Conservation (phyloP, 2,113 vertebrate genomes). For the Microtus ochrogaster region DNA sequence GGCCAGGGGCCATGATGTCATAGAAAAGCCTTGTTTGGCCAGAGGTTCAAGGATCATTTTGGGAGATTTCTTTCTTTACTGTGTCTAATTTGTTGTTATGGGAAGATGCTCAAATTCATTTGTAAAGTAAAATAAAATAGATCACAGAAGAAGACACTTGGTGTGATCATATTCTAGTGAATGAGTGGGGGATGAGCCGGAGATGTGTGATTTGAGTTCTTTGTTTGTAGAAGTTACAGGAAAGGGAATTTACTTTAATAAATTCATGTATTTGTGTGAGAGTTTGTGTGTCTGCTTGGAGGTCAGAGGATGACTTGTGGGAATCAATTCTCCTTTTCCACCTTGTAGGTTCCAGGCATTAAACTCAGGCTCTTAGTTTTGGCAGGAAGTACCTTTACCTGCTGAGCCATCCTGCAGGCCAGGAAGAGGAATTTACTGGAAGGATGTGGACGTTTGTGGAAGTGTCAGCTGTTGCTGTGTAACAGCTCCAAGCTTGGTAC, state of each 20-base stretch:
- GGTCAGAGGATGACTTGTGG: background rate
- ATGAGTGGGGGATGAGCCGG: background rate
- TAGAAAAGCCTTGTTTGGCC: background rate
- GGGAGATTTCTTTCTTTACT: background rate
- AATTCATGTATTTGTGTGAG: background rate
- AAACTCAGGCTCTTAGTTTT: background rate
- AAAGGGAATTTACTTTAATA: background rate
- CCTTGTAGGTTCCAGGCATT: background rate
- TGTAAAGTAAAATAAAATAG: slow-evolving; percentile 15
- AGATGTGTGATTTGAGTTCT: background rate
- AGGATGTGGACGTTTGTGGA: background rate
- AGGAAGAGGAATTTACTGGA: background rate
- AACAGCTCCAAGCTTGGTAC: background rate
- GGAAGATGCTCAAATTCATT: slow-evolving; percentile 10
- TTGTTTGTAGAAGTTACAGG: slow-evolving; percentile 11
- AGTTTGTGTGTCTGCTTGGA: background rate
- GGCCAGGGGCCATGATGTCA: background rate
- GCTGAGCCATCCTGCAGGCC: background rate
- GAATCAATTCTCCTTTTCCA: no score
- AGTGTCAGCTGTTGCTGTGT: background rate
- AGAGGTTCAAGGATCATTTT: background rate
- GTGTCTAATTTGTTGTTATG: background rate
- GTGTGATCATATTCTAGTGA: background rate
- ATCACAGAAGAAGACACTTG: background rate
- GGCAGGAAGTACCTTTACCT: background rate